A percentile compares a stretch with the other conserved stretches of the same genome.
Evolutionary conservation across 2,888 invertebrate species (phyloP).

Genomic region (Myopa tessellatipennis): DNA sequence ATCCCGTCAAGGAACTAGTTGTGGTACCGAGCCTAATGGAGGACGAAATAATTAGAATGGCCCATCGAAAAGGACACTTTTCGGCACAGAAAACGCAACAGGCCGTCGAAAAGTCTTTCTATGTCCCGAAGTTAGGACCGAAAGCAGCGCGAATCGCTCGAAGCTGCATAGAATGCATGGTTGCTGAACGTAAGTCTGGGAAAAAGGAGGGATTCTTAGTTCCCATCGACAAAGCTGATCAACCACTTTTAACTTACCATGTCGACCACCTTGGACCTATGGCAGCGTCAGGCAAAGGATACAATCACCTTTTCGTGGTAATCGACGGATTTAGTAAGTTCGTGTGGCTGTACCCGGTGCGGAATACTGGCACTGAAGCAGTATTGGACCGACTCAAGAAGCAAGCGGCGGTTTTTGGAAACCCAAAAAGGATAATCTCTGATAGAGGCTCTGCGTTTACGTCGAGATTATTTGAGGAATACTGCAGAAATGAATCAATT

Average conservation of each 20-base stretch:
- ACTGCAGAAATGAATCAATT: no score
- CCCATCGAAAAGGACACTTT: slow-evolving; percentile 62
- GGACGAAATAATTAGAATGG: no score
- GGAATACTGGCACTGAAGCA: slow-evolving; percentile 52
- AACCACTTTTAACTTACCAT: slow-evolving; percentile 56
- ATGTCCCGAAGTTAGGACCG: slow-evolving; percentile 23
- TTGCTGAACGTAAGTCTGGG: slow-evolving; percentile 51
- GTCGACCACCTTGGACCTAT: slow-evolving; percentile 61
- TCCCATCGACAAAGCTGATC: no score
- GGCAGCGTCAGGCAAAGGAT: slow-evolving; percentile 54
- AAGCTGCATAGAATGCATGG: slow-evolving; percentile 42
- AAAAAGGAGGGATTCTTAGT: slow-evolving; percentile 59
- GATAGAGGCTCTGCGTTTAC: no score
- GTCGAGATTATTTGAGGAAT: no score
- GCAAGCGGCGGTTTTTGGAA: no score
- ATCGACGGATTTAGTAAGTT: no score
- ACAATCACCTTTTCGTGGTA: slow-evolving; percentile 59
- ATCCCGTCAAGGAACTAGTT: no score
- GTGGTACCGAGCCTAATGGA: no score
- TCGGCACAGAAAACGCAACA: slow-evolving; percentile 52
- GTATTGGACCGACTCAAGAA: slow-evolving; percentile 52
- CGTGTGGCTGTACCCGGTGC: slow-evolving; percentile 58
- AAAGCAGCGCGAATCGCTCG: slow-evolving; percentile 26
- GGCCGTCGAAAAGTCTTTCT: slow-evolving; percentile 41
- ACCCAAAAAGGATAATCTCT: no score